Percentiles rank a stretch among this genome's conserved stretches.
phyloP scores from a whole-genome alignment of 2,797 vertebrate genomes.

The Ammospiza maritima region DNA sequence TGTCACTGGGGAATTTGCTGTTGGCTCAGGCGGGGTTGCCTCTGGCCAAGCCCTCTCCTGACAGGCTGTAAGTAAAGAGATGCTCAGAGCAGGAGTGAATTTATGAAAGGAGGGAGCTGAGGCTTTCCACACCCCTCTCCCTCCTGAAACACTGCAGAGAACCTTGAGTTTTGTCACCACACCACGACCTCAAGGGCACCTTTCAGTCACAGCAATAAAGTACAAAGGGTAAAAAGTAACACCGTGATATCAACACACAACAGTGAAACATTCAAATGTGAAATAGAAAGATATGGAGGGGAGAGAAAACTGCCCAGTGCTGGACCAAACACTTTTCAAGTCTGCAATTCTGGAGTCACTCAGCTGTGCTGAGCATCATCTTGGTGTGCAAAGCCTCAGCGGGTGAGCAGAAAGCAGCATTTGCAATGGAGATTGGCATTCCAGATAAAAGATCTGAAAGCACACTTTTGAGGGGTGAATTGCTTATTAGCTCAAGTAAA shows the following conservation, averaged over 20 bases:
- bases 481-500: slow-evolving; percentile 69
- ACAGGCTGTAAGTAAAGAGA: not conserved
- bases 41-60: not conserved
- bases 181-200: not conserved
- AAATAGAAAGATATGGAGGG: not conserved
- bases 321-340: not conserved
- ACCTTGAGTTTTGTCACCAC: not conserved
- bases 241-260: not conserved
- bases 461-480: slow-evolving; percentile 30
- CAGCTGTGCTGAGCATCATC: not conserved
- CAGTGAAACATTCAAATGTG: not conserved
- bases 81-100: not conserved
- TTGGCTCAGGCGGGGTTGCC: not conserved
- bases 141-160: not conserved
- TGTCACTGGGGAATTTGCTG: not conserved
- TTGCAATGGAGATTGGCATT: slow-evolving; percentile 27
- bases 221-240: not conserved
- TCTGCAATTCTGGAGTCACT: not conserved
- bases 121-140: not conserved
- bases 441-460: slow-evolving; percentile 66
- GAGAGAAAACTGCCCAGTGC: not conserved
- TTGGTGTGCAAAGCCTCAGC: not conserved
- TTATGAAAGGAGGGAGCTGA: not conserved
- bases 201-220: not conserved
- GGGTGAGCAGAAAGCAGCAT: not conserved